phyloP scores from a whole-genome alignment of 2,888 invertebrate genomes.

The Choristoneura rosaceana region DNA sequence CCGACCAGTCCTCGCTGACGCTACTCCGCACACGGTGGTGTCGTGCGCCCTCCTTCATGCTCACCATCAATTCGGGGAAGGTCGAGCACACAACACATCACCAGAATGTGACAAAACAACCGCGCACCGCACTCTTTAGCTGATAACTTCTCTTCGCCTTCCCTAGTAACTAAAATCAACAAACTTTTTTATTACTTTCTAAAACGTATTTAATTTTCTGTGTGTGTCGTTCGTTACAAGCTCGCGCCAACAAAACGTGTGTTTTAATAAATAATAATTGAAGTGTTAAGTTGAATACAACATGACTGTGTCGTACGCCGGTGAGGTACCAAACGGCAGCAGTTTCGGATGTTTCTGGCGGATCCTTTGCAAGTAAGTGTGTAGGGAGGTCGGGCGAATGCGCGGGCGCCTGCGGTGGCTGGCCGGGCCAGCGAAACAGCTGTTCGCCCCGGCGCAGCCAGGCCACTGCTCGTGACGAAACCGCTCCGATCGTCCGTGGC shows the following conservation, averaged over 20 bases:
- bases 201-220: slow-evolving; percentile 82
- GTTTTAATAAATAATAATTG: slow-evolving; percentile 80
- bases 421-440: slow-evolving; percentile 61
- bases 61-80: slow-evolving; percentile 64
- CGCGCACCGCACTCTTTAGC: slow-evolving; percentile 62
- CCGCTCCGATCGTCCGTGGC: slow-evolving; percentile 56
- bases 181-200: slow-evolving; percentile 80
- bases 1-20: slow-evolving; percentile 70
- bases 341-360: slow-evolving; percentile 97
- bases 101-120: slow-evolving; percentile 80
- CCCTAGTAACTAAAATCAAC: slow-evolving; percentile 65
- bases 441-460: slow-evolving; percentile 59
- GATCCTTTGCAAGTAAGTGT: slow-evolving; percentile 93
- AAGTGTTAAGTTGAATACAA: slow-evolving; percentile 68
- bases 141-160: slow-evolving; percentile 73
- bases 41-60: slow-evolving; percentile 64
- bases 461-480: slow-evolving; percentile 60
- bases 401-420: slow-evolving; percentile 39
- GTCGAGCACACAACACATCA: slow-evolving; percentile 71
- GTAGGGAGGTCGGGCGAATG: slow-evolving; percentile 43
- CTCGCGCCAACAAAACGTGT: slow-evolving; percentile 79
- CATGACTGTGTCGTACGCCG: slow-evolving; percentile 96
- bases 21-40: slow-evolving; percentile 66
- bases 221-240: slow-evolving; percentile 75
- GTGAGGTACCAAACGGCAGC: slow-evolving; percentile 96